A percentile compares a stretch with the other conserved stretches of the same genome.
Evolutionary conservation across 2,888 invertebrate genomes (phyloP).

Genomic region (Phortica magna): DNA sequence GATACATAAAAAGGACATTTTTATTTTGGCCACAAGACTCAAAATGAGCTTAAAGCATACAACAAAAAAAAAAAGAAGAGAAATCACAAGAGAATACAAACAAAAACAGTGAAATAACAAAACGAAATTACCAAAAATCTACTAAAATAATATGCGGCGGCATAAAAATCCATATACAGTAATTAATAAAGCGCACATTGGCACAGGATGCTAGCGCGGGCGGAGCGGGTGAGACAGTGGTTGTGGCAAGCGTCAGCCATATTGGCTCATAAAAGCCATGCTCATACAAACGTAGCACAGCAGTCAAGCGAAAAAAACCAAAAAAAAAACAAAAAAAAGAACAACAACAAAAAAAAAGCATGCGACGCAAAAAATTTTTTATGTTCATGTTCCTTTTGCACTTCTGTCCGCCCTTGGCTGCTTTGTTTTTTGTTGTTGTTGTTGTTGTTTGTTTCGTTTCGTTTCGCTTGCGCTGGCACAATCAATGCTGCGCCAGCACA

Average conservation of each 20-base stretch:
- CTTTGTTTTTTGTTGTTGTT: too few species aligned
- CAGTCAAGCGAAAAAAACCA: background rate
- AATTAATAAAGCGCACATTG: slow-evolving; percentile 62
- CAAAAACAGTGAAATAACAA: slow-evolving; percentile 49
- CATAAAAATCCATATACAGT: slow-evolving; percentile 66
- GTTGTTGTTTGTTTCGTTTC: too few species aligned
- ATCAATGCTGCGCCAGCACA: too few species aligned
- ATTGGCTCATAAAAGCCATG: slow-evolving; percentile 14
- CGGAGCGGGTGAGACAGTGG: background rate
- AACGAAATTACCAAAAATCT: slow-evolving; percentile 16
- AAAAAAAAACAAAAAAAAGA: background rate
- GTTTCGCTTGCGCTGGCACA: too few species aligned
- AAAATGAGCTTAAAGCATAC: background rate
- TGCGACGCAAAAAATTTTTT: background rate
- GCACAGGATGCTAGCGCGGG: slow-evolving; percentile 13
- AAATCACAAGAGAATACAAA: slow-evolving; percentile 42
- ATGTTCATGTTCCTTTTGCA: background rate
- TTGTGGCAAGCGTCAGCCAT: background rate
- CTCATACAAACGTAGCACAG: background rate
- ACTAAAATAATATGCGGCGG: slow-evolving; percentile 69
- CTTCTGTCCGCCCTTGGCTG: background rate
- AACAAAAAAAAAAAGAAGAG: slow-evolving; percentile 42
- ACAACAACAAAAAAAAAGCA: background rate
- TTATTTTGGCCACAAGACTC: slow-evolving; percentile 50
- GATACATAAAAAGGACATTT: slow-evolving; percentile 63